These are phyloP conservation scores for Cryptophagus acutangulus DNA, from an alignment of 2,888 invertebrate species.

Conservation along the genomic window DNA sequence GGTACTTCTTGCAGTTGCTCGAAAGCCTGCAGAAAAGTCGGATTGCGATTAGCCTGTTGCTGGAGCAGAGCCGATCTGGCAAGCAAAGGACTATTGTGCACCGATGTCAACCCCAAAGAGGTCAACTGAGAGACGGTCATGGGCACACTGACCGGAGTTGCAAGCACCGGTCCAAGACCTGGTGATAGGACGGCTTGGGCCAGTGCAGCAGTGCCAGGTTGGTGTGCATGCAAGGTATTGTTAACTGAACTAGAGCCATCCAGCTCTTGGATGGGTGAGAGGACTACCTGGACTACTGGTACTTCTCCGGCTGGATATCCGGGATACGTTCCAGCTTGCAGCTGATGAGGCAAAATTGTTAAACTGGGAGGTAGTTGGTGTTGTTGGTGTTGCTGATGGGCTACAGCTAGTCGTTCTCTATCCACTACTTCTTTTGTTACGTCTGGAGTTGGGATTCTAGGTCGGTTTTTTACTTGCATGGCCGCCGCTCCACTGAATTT, in stretches of 20 bases:
- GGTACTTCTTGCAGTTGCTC: conserved; percentile 38
- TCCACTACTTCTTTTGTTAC: conserved; percentile 76
- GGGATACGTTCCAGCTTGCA: conserved; percentile 37
- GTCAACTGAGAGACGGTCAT: conserved; percentile 60
- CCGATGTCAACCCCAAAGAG: conserved; percentile 49
- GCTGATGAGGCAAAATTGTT: too few species aligned
- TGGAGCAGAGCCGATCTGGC: conserved; percentile 33
- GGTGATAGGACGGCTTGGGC: conserved; percentile 74
- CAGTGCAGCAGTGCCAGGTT: conserved; percentile 70
- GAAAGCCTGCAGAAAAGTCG: conserved; percentile 34
- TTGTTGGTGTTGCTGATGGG: conserved; percentile 65
- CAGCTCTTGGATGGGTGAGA: conserved; percentile 80
- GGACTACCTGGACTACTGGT: conserved; percentile 70
- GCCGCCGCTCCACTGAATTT: conserved; percentile 68
- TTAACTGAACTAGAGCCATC: conserved; percentile 69
- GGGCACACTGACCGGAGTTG: conserved; percentile 52
- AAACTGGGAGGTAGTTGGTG: too few species aligned
- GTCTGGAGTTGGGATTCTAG: conserved; percentile 86
- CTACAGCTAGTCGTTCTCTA: conserved; percentile 50
- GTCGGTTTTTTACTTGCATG: conserved; percentile 69
- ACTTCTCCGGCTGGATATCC: conserved; percentile 55
- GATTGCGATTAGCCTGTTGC: conserved; percentile 26
- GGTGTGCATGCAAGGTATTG: conserved; percentile 65
- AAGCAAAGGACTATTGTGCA: conserved; percentile 50
- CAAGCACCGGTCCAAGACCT: conserved; percentile 49